Evolutionary conservation across 2,888 invertebrate genomes (phyloP), one percentile per base, ranked within the genome.

Genomic region (Podotricha telesiphe): DNA sequence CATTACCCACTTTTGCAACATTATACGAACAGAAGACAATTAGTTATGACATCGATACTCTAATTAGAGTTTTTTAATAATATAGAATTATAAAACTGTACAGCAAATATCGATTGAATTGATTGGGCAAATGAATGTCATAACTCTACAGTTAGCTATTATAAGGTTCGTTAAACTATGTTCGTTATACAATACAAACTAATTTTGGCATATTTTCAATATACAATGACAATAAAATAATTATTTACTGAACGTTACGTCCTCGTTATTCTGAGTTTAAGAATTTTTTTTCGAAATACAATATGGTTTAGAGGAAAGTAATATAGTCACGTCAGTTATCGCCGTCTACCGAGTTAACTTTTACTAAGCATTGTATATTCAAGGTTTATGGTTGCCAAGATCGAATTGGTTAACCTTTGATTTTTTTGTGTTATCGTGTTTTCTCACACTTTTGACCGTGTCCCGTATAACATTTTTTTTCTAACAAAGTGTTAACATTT

Each of bases 401-500:
- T 19, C 56, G 40, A 56, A 37, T 68, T 40, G 45, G 55, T 42
- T 63, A 56, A 48, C 50, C 63, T 64, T 59, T 64, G 34, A 22
- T 15, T 37, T 64, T 58, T 69, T 70, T 65, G 51, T 69, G 66
- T 66, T 65, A 67, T 58, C 66, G 62, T 70, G 68, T 84, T n/a
- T n/a, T 88, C 88, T 86, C 87, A 88, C 87, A 86, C 85, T 86
- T 76, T 77, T 82, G 88, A 84, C 87, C 87, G 83, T 87, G 88
- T 85, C 79, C 86, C 70, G 79, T 80, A 69, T 71, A 68, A 47
- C 65, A 11, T 37, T 56, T 65, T 67, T 63, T 48, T 67, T 65
- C 48, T 64, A 65, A 53, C 13, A 15, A 48, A 55, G 8, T 45
- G 56, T 13, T 64, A 59, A 63, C 22, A 17, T 45, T 37, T 58